Base-by-base conservation (phyloP, 2,888 invertebrate genomes). In the Diloba caeruleocephala region DNA sequence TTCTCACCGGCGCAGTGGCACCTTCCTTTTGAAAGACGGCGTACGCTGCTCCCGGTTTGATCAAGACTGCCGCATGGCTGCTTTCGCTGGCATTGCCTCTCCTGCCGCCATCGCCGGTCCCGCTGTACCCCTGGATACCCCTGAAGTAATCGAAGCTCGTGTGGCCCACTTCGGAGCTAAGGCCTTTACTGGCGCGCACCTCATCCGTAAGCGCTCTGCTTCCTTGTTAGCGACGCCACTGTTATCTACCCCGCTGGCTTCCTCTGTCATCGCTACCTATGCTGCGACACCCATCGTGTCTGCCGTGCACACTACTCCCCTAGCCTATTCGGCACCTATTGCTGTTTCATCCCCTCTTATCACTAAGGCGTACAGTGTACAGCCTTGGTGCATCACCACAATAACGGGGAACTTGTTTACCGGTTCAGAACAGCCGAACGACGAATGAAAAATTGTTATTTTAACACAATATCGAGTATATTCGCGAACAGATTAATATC, bases 81-180 rank as follows among this genome's bases (percentile, higher is more conserved):
- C 14, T 15, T 10, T 17, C 19, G 7, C 72, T 33, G 48, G 60
- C n/a, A 56, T 41, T 37, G 46, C 53, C n/a, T 67, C 78, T 10
- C 64, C 80, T n/a, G 68, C 71, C 9, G 9, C 77, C 2, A 55
- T 81, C 38, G 71, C 75, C 3, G 76, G 74, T 3, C 83, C 87
- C n/a, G 69, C 81, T 41, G 78, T 87, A 12, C 88, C 89, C 26
- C 69, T 85, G 26, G 90, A 91, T 37, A 90, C 91, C 5, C 88
- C 90, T 32, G 91, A 90, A 59, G 89, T 91, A 12, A 66, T 85
- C 43, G 90, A 90, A 37, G 92, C 91, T 21, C 89, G 87, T 43
- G 84, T 87, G 36, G 89, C 87, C 12, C 92, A 90, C 74, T 84
- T 88, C 31, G 83, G 90, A 66, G 88, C 92, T 34, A 89, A 91